A percentile compares a stretch with the other conserved stretches of the same genome.
These are phyloP conservation scores for Gasteruption jaculator DNA, from an alignment of 2,888 invertebrate genomes.

Conservation along the genomic window DNA sequence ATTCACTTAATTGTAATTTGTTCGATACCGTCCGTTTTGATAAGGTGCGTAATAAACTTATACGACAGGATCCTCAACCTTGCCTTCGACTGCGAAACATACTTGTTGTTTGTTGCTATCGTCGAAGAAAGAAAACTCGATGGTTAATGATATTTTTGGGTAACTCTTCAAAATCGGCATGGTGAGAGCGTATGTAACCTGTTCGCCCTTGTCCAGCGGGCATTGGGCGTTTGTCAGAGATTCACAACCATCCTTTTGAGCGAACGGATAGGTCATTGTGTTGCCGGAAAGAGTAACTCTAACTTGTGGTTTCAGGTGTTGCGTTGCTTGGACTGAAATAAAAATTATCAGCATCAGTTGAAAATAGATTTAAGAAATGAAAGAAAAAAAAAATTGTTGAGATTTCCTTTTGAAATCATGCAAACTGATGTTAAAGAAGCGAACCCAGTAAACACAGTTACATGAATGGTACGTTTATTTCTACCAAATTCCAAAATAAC, in stretches of 20 bases:
- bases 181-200: slow-evolving; percentile 35
- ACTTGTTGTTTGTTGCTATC: slow-evolving; percentile 24
- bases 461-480: too few species aligned
- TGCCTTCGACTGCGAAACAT: slow-evolving; percentile 34
- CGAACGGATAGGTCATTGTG: slow-evolving; percentile 30
- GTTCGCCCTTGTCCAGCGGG: slow-evolving; percentile 37
- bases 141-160: slow-evolving; percentile 29
- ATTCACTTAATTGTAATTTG: too few species aligned
- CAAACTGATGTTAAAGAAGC: too few species aligned
- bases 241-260: slow-evolving; percentile 38
- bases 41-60: slow-evolving; percentile 12
- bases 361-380: slow-evolving; percentile 1
- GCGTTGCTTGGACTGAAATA: slow-evolving; percentile 28
- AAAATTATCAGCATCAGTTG: neutral
- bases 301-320: slow-evolving; percentile 32
- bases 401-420: too few species aligned
- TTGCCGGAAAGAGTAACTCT: slow-evolving; percentile 28
- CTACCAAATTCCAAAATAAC: too few species aligned
- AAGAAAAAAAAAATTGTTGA: neutral
- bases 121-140: slow-evolving; percentile 35
- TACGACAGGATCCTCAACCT: too few species aligned
- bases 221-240: slow-evolving; percentile 34
- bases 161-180: slow-evolving; percentile 36
- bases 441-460: too few species aligned
- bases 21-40: too few species aligned